Evolutionary conservation across 2,888 invertebrate genomes (phyloP), one percentile per base, ranked within the genome.

Genomic region (Elysia crispata): DNA sequence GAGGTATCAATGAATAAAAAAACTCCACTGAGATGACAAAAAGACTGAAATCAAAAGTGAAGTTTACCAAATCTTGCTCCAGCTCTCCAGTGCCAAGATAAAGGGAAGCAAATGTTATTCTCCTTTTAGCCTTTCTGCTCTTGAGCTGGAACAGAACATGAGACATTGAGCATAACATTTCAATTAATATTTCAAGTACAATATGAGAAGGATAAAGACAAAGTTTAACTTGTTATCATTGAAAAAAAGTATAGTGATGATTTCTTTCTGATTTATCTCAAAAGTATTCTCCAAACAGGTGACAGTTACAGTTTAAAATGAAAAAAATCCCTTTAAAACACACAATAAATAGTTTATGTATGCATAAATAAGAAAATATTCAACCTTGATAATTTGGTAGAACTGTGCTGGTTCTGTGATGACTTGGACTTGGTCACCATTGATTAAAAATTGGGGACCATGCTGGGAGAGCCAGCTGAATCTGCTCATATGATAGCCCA

Each of bases 81-180:
- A 97, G 92, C 25, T 94, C 91, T 0, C 98, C 98, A 75, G 95
- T 97, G 20, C 99, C 99, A 80, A 99, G 93, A 91, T 99, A 99
- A 18, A 99, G 93, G 82, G 99, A 98, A 5, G 97, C 96, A 74
- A 99, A 92, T 0, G 92, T 87, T 60, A 93, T 91, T 77, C 93
- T 88, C 57, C 86, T 84, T 81, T 90, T 89, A 8, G 93, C 91
- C 33, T 83, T 86, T 54, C 79, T 79, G n/a, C 89, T 85, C 81
- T 89, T 87, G 20, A 86, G 79, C 92, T 92, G 86, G 66, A 91
- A 86, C 72, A 66, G 80, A 77, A 80, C 25, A 79, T 6, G 41
- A 41, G 11, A 41, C 41, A 41, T 41, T 41, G 3, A 6, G n/a
- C n/a, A n/a, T n/a, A n/a, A n/a, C n/a, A n/a, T n/a, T n/a, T n/a